phyloP scores from a whole-genome alignment of 2,888 invertebrate genomes.

The Caenorhabditis macrosperma region DNA sequence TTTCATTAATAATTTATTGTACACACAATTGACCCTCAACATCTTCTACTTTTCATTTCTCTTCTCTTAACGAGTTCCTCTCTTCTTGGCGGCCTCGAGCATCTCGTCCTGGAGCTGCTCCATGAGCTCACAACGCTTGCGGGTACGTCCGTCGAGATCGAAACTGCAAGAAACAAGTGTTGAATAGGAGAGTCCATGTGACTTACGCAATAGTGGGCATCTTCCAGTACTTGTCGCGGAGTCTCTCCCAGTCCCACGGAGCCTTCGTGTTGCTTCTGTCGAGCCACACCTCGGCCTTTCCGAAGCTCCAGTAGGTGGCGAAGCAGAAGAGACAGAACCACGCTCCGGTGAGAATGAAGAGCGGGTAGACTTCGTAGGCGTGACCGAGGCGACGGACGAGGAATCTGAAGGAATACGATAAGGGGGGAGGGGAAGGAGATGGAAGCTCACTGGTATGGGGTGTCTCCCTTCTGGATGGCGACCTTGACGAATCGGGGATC shows the following conservation, averaged over 20 bases:
- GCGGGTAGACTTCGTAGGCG: constrained; percentile 76
- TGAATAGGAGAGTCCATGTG: background rate
- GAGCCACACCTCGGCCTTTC: constrained; percentile 75
- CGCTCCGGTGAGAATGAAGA: constrained; percentile 67
- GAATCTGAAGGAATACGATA: constrained; percentile 75
- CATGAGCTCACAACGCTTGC: constrained; percentile 73
- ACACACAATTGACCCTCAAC: constrained; percentile 12
- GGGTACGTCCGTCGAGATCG: constrained; percentile 71
- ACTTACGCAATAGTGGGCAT: constrained; percentile 58
- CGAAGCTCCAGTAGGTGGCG: constrained; percentile 70
- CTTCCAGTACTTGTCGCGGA: constrained; percentile 74
- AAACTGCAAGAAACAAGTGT: constrained; percentile 16
- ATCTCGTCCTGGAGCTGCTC: constrained; percentile 77
- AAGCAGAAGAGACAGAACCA: constrained; percentile 70
- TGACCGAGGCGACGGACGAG: constrained; percentile 71
- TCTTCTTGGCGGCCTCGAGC: constrained; percentile 77
- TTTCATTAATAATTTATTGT: constrained; percentile 28
- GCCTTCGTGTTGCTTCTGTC: constrained; percentile 72
- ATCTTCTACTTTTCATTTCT: background rate
- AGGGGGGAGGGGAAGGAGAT: too few relatives aligned
- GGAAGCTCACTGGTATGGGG: constrained; percentile 54
- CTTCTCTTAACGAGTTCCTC: constrained; percentile 62
- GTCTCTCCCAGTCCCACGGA: constrained; percentile 77
- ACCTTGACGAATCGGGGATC: constrained; percentile 57
- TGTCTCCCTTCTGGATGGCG: constrained; percentile 66